phyloP scores from a whole-genome alignment of 2,797 vertebrate species.

The Caiman crocodilus region DNA sequence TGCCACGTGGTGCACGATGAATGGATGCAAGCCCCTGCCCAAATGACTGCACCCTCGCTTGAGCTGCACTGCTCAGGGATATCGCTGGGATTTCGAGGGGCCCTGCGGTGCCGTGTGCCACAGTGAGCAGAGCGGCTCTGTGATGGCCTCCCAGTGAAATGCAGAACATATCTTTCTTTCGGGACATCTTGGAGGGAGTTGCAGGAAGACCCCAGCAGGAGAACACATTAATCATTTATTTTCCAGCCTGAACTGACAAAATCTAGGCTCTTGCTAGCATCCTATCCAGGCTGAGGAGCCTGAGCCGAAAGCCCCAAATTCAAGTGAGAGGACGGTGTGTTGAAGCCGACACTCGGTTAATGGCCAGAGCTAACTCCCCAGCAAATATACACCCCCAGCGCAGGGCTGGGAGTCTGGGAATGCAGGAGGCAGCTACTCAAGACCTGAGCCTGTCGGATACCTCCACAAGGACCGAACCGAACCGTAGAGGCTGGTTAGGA shows the following conservation, averaged over 20 bases:
- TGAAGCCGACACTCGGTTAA: neutral
- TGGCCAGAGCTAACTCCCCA: neutral
- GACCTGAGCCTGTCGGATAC: too few relatives aligned
- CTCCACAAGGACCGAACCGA: too few relatives aligned
- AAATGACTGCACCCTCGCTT: neutral
- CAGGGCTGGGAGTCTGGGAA: neutral
- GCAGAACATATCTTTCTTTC: neutral
- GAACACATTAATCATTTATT: too few relatives aligned
- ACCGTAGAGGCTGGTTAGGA: neutral
- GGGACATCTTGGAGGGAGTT: neutral
- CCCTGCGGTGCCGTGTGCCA: neutral
- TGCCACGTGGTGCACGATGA: too few relatives aligned
- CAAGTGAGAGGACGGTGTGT: neutral
- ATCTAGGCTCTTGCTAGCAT: neutral
- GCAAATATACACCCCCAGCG: neutral
- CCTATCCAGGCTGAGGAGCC: neutral
- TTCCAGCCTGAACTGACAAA: too few relatives aligned
- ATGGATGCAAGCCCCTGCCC: neutral
- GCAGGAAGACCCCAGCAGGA: too few relatives aligned
- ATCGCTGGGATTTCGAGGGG: neutral
- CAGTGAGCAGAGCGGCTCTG: neutral
- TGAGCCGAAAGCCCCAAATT: neutral
- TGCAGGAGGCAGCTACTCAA: too few relatives aligned
- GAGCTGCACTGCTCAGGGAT: neutral
- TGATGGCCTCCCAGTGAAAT: neutral